These are phyloP conservation scores for Lethenteron camtschaticum DNA, from an alignment of 2,113 vertebrate species.

Conservation along the genomic window DNA sequence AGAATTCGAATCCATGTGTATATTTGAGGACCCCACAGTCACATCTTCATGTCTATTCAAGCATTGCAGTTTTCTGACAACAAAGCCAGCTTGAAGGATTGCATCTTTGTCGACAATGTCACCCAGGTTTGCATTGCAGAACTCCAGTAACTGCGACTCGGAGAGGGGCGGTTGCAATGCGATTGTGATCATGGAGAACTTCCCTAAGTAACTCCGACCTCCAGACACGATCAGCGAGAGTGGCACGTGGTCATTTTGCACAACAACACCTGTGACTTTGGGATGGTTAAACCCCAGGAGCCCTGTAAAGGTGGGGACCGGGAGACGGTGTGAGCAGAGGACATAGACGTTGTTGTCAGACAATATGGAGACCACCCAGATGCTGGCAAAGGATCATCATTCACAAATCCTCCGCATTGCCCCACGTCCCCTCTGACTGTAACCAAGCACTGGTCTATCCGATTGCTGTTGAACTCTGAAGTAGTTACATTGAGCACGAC, in stretches of 20 bases:
- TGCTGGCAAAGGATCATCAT: neutral
- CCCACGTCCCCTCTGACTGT: neutral
- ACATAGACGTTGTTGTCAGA: neutral
- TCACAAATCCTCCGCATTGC: conserved; percentile 1
- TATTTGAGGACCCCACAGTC: neutral
- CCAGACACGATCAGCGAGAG: neutral
- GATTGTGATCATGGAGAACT: neutral
- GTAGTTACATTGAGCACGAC: neutral
- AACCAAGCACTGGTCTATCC: neutral
- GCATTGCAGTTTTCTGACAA: conserved; percentile 2
- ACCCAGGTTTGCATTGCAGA: neutral
- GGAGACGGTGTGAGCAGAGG: neutral
- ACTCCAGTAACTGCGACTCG: neutral
- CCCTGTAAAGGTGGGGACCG: neutral
- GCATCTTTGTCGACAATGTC: neutral
- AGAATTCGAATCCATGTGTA: conserved; percentile 1
- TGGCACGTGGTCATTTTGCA: conserved; percentile 2
- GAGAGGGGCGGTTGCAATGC: neutral
- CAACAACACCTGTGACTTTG: neutral
- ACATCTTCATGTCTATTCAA: neutral
- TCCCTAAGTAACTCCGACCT: neutral
- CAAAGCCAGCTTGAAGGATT: neutral
- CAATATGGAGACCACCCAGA: conserved; percentile 5
- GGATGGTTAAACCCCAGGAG: conserved; percentile 3
- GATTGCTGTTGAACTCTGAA: neutral